Conservation (phyloP, 2,797 vertebrate species). For the Taeniopygia guttata region DNA sequence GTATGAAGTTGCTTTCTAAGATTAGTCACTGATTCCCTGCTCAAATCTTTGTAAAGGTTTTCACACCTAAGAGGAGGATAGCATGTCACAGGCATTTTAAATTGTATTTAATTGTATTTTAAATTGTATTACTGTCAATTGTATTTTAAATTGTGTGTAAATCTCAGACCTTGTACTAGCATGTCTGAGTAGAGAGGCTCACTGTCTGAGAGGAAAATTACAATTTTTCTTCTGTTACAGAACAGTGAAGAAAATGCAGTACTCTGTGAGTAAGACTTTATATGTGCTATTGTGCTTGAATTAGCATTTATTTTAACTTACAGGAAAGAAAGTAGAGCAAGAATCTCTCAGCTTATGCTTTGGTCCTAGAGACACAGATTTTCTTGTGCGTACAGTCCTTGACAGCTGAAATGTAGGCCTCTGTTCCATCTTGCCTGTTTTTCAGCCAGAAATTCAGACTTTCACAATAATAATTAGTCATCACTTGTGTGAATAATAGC, state of each 20-base stretch:
- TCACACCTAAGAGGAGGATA: not conserved
- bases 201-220: not conserved
- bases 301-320: not conserved
- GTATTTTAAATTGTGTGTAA: not conserved
- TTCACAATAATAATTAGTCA: slow-evolving; percentile 59
- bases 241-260: not conserved
- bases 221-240: not conserved
- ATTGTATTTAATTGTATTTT: not conserved
- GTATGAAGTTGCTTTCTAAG: not conserved
- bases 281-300: not conserved
- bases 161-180: not conserved
- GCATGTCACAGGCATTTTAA: not conserved
- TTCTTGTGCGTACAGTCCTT: not conserved
- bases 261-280: not conserved
- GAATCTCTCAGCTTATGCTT: not conserved
- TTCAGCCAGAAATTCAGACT: slow-evolving; percentile 40
- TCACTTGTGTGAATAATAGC: slow-evolving; percentile 8
- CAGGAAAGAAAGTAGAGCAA: not conserved
- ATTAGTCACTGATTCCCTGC: not conserved
- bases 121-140: not conserved
- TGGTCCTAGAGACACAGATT: not conserved
- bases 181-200: not conserved
- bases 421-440: slow-evolving; percentile 38
- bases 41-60: not conserved
- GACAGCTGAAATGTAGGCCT: not conserved